Conservation (phyloP, 2,888 invertebrate genomes). For the Diplolepis rosae region DNA sequence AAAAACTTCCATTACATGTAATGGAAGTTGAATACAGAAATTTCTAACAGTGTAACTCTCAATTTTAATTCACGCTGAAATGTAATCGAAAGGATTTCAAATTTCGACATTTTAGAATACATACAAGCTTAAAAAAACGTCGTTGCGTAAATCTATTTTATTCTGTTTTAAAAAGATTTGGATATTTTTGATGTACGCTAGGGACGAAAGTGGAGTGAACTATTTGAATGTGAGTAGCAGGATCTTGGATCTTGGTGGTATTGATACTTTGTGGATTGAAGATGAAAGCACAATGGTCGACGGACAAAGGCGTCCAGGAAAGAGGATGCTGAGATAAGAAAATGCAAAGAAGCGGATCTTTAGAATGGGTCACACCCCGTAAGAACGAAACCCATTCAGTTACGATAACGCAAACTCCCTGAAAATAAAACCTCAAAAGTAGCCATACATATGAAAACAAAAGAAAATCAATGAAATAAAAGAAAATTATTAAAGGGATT, state of each 20-base stretch:
- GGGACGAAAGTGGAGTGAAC: conserved; percentile 1
- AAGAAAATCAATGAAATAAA: background rate
- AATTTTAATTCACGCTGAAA: too few species aligned
- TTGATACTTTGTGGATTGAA: conserved; percentile 29
- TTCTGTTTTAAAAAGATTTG: too few species aligned
- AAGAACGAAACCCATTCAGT: conserved; percentile 20
- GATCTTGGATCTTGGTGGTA: conserved; percentile 6
- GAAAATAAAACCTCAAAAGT: background rate
- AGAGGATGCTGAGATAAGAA: conserved; percentile 30
- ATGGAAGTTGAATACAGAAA: too few species aligned
- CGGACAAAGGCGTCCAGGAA: conserved; percentile 40
- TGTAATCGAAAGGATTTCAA: too few species aligned
- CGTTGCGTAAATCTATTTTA: too few species aligned
- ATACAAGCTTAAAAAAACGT: too few species aligned
- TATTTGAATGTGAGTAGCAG: conserved; percentile 12
- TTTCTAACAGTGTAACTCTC: too few species aligned
- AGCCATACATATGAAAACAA: background rate
- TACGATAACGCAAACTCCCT: conserved; percentile 1
- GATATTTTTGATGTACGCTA: too few species aligned
- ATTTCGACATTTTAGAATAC: too few species aligned
- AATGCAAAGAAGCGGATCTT: conserved; percentile 28
- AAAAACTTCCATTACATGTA: too few species aligned
- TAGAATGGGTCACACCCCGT: conserved; percentile 19
- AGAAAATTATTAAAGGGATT: background rate
- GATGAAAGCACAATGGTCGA: conserved; percentile 38